Base-by-base conservation (phyloP, 2,113 vertebrate species). In the Caranx ignobilis region DNA sequence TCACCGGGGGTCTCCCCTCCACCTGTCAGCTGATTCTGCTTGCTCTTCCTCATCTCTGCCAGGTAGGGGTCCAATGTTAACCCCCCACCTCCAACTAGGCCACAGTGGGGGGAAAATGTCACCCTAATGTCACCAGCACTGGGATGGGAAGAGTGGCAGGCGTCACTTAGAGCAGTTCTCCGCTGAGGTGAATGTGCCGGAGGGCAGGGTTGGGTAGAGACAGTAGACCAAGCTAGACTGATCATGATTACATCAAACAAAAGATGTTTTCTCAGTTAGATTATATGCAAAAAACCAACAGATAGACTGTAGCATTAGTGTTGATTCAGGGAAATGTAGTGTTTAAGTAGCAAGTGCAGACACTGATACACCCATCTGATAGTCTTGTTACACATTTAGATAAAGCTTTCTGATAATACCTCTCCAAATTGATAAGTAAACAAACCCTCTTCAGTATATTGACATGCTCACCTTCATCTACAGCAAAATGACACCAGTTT, bases 91-190 rank as follows among this genome's bases (percentile, higher is more conserved):
- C 81, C 79, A 4, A 85, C 84, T 85, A 87, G 54, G 81, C 45
- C 87, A 79, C 89, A 89, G 88, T 89, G 79, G 89, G 91, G 81
- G 77, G 86, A 76, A 94, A 94, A 93, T 93, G 89, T 88, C 89
- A 94, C 52, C 48, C 67, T 77, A 93, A 94, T 93, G 88, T 93
- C 92, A 92, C 68, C 47, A 54, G 84, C 62, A 11, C 4, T 73
- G 86, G 81, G 84, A 87, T 54, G 63, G 56, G 79, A 77, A 91
- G 85, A 93, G 54, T 92, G 91, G 78, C 91, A 94, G 87, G 85
- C 83, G 71, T 85, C 86, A 78, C 79, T 82, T 64, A 35, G n/a
- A 73, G 63, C 60, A 47, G 56, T 41, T 71, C 81, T 88, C 64
- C 74, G 10, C 71, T 82, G 85, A 87, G 76, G 79, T 82, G 65